Conservation (phyloP, 2,888 invertebrate species). For the Lucinisca nassula region DNA sequence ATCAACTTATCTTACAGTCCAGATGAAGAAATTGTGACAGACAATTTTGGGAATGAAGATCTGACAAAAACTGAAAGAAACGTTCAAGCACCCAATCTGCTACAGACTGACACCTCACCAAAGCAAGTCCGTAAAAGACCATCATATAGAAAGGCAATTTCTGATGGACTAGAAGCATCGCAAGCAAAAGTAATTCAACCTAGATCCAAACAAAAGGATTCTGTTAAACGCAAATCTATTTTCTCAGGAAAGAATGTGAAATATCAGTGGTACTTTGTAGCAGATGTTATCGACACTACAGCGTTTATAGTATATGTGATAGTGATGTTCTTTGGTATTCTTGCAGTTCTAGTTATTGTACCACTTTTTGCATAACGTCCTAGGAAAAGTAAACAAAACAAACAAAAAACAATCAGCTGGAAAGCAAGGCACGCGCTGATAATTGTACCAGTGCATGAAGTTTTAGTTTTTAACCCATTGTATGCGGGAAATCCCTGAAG, state of each 20-base stretch:
- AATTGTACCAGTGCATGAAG: too few species aligned
- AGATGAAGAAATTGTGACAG: background rate
- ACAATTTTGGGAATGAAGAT: background rate
- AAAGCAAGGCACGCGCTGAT: too few species aligned
- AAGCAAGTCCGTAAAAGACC: constrained; percentile 42
- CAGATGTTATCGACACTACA: constrained; percentile 83
- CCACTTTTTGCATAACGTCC: constrained; percentile 68
- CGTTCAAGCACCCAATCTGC: background rate
- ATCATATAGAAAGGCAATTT: constrained; percentile 63
- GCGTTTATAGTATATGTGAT: constrained; percentile 82
- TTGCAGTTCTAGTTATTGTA: constrained; percentile 77
- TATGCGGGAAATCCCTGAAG: too few species aligned
- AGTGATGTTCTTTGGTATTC: constrained; percentile 79
- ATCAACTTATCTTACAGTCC: background rate
- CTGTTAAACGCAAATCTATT: background rate
- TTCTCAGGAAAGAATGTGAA: constrained; percentile 60
- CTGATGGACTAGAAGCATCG: constrained; percentile 9
- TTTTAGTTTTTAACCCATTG: too few species aligned
- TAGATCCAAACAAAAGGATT: background rate
- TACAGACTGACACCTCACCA: background rate
- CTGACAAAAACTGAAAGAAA: background rate
- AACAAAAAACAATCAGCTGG: too few species aligned
- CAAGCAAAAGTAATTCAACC: background rate
- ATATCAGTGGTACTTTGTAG: constrained; percentile 83
- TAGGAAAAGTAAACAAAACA: too few species aligned